Evolutionary conservation across 2,888 invertebrate species (phyloP).

Genomic region (Drosophila basisetae): DNA sequence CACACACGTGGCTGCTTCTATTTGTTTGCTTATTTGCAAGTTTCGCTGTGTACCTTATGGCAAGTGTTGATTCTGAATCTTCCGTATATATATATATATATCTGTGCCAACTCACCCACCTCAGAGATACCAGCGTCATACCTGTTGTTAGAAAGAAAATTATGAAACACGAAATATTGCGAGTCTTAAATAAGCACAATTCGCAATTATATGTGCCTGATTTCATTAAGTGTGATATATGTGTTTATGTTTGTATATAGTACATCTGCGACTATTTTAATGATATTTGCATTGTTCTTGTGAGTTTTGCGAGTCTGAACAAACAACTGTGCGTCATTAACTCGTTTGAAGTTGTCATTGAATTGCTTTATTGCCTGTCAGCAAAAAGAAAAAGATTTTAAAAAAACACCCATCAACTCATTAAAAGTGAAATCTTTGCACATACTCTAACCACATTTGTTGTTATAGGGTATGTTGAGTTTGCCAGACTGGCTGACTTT

Average conservation of each 20-base stretch:
- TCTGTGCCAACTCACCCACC: background rate
- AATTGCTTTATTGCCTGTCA: slow-evolving; percentile 53
- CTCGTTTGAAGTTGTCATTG: slow-evolving; percentile 66
- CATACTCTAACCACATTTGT: slow-evolving; percentile 3
- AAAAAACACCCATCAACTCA: slow-evolving; percentile 29
- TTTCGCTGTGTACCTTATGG: slow-evolving; percentile 1
- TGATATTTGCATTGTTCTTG: slow-evolving; percentile 36
- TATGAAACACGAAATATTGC: slow-evolving; percentile 14
- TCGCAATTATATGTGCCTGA: slow-evolving; percentile 22
- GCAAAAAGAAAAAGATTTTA: slow-evolving; percentile 28
- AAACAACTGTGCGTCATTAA: slow-evolving; percentile 42
- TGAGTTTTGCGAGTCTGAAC: slow-evolving; percentile 21
- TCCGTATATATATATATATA: slow-evolving; percentile 20
- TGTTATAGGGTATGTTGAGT: slow-evolving; percentile 11
- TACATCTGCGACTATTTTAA: slow-evolving; percentile 17
- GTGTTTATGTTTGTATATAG: slow-evolving; percentile 1
- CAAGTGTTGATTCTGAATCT: slow-evolving; percentile 19
- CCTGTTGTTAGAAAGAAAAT: slow-evolving; percentile 33
- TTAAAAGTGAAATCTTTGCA: slow-evolving; percentile 70
- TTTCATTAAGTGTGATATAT: slow-evolving; percentile 13
- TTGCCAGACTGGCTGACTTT: background rate
- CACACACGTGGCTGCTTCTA: slow-evolving; percentile 35
- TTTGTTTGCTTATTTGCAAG: slow-evolving; percentile 30
- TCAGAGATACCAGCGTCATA: slow-evolving; percentile 11
- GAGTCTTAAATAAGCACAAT: slow-evolving; percentile 33